A percentile compares a stretch with the other conserved stretches of the same genome.
phyloP scores from a whole-genome alignment of 2,797 vertebrate species.

The Alauda arvensis region DNA sequence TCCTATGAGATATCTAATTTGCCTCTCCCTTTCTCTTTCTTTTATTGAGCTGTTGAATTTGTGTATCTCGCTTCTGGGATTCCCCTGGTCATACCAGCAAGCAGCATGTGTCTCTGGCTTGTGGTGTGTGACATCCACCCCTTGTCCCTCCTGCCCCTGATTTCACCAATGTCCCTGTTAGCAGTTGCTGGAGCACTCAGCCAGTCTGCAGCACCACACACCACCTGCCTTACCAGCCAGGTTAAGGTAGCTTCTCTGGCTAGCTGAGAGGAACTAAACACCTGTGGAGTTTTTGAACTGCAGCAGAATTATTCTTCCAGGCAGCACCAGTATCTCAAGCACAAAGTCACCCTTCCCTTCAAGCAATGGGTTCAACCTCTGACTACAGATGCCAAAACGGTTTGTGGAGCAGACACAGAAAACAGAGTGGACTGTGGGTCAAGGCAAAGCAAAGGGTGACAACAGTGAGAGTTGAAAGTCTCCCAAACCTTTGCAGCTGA shows the following conservation, averaged over 20 bases:
- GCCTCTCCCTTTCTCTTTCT: not conserved
- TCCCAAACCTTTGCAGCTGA: not conserved
- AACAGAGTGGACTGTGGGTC: not conserved
- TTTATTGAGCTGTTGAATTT: not conserved
- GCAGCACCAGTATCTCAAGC: not conserved
- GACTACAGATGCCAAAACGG: not conserved
- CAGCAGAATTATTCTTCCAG: not conserved
- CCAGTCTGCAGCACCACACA: not conserved
- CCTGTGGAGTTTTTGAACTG: not conserved
- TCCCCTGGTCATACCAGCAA: not conserved
- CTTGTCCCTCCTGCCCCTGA: not conserved
- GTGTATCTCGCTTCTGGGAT: not conserved
- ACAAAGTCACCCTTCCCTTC: not conserved
- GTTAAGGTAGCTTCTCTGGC: not conserved
- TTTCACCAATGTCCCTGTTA: not conserved
- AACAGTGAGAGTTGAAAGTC: not conserved
- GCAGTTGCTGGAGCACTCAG: not conserved
- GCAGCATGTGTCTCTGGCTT: not conserved
- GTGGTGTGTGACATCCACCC: not conserved
- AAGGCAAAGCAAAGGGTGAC: not conserved
- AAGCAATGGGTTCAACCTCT: not conserved
- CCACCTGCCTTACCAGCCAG: not conserved
- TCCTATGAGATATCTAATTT: not conserved
- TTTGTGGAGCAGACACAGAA: not conserved
- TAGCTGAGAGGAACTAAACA: not conserved